Evolutionary conservation across 2,888 invertebrate species (phyloP).

Genomic region (Dicranocentrus wangi): DNA sequence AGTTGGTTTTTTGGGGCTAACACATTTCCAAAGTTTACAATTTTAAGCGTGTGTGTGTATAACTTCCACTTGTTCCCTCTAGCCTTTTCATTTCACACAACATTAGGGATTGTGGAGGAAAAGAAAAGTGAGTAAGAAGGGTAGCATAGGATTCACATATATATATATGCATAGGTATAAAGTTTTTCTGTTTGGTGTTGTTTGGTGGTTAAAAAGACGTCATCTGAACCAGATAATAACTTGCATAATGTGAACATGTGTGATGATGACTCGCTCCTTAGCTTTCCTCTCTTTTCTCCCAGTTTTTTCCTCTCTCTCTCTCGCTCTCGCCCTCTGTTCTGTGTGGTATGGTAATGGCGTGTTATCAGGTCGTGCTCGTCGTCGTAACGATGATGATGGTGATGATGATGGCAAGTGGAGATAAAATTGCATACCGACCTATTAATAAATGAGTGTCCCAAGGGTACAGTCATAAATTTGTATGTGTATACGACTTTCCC

Average conservation of each 20-base stretch:
- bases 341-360: slow-evolving; percentile 58
- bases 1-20: no score
- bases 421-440: slow-evolving; percentile 73
- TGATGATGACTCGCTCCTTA: slow-evolving; percentile 64
- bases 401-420: slow-evolving; percentile 69
- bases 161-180: no score
- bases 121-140: no score
- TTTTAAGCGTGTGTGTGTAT: no score
- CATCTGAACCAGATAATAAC: slow-evolving; percentile 63
- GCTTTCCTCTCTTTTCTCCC: slow-evolving; percentile 39
- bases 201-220: slow-evolving; percentile 46
- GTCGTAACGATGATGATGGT: slow-evolving; percentile 51
- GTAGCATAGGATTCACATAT: no score
- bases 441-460: slow-evolving; percentile 73
- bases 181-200: slow-evolving; percentile 9
- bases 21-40: no score
- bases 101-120: no score
- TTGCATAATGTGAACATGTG: slow-evolving; percentile 69
- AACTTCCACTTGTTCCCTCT: no score
- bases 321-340: no score
- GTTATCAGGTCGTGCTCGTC: slow-evolving; percentile 62
- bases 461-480: slow-evolving; percentile 73
- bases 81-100: no score
- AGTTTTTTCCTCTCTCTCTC: background rate
- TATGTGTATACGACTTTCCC: slow-evolving; percentile 46